Evolutionary conservation across 1,140 invertebrate genomes (phyloP), one percentile per base, ranked within the genome.

Genomic region (Drosophila watanabei): DNA sequence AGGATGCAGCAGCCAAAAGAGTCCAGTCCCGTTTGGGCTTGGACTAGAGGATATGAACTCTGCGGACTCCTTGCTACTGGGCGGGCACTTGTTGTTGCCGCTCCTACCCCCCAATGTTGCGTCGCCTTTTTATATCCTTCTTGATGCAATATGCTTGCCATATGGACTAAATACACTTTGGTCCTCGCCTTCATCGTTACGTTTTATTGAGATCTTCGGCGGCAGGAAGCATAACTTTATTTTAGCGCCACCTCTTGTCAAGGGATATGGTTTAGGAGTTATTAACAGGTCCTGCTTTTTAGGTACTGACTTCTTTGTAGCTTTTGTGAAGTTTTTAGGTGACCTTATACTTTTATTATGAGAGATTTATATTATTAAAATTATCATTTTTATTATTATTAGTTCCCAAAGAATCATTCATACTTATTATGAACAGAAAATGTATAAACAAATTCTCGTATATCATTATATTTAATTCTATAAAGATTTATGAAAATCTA

Each of bases 141-240:
- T 82, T 70, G 60, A 75, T 70, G 64, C 69, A 89, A 90, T 90
- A 86, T 90, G 85, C 70, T 79, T 69, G 79, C 81, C 85, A 89
- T 89, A 89, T 89, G 85, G 85, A 75, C 88, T 61, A 76, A 89
- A 85, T 69, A 59, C 69, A 72, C 64, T 70, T 66, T 59, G 41
- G 60, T 43, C 61, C 33, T 41, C 43, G 58, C 30, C 45, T 75
- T 78, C 60, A 78, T 82, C 57, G 68, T 86, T 82, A 75, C 46
- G 35, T 43, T 69, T 69, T 30, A 33, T 52, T 4, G 16, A 68
- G 30, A 11, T 18, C 28, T n/a, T 24, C 7, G 11, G 37, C 10
- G 7, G 58, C 7, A 33, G 11, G 30, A 18, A 0, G 41, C 20
- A 63, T 35, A 39, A 43, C 46, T 69, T 28, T 57, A 39, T 57